These are phyloP conservation scores for Melieria omissa DNA, from an alignment of 2,888 invertebrate genomes.

Conservation along the genomic window DNA sequence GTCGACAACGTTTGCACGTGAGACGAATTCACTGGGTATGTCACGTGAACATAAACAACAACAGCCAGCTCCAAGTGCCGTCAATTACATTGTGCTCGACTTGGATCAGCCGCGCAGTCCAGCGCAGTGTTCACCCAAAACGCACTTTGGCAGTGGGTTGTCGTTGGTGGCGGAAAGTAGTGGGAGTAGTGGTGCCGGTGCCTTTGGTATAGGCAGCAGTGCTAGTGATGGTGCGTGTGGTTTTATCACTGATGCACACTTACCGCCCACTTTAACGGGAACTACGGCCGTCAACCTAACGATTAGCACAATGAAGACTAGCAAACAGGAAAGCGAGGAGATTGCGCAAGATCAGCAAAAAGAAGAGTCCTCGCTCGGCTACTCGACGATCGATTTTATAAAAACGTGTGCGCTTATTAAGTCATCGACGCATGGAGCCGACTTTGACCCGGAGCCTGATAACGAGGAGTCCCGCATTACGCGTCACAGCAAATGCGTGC, in stretches of 20 bases:
- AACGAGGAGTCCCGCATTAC: slow-evolving; percentile 81
- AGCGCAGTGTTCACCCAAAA: slow-evolving; percentile 44
- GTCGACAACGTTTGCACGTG: not conserved
- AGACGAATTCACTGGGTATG: slow-evolving; percentile 11
- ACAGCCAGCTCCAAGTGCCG: slow-evolving; percentile 52
- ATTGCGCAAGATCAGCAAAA: slow-evolving; percentile 24
- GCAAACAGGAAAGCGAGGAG: slow-evolving; percentile 19
- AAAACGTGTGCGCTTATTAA: slow-evolving; percentile 90
- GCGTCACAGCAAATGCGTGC: slow-evolving; percentile 80
- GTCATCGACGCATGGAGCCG: slow-evolving; percentile 65
- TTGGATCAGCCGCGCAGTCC: slow-evolving; percentile 63
- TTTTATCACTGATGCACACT: slow-evolving; percentile 2
- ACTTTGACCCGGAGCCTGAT: slow-evolving; percentile 75
- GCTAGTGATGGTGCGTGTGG: slow-evolving; percentile 1
- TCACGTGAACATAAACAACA: slow-evolving; percentile 14
- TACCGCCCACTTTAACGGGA: slow-evolving; percentile 13
- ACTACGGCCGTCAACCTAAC: slow-evolving; percentile 37
- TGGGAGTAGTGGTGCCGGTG: not conserved
- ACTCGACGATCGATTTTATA: slow-evolving; percentile 85
- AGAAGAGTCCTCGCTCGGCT: slow-evolving; percentile 51
- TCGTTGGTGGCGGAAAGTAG: slow-evolving; percentile 41
- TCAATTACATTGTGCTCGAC: slow-evolving; percentile 66
- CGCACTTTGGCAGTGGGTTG: slow-evolving; percentile 47
- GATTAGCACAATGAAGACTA: slow-evolving; percentile 35
- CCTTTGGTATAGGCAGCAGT: not conserved